Conservation (phyloP, 2,888 invertebrate genomes). For the Shargacucullia verbasci region DNA sequence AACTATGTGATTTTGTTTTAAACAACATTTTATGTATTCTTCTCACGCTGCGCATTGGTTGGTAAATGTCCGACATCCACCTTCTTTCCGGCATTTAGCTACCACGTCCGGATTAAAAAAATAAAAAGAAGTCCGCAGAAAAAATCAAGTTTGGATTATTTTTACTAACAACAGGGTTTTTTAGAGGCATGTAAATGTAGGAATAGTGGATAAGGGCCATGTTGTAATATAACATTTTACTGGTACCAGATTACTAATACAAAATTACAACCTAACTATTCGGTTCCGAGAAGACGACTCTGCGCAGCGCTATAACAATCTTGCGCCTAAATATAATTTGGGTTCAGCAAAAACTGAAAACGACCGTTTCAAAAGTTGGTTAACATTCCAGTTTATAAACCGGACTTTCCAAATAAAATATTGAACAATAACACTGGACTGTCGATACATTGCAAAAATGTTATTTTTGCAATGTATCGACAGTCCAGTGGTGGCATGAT, state of each 20-base stretch:
- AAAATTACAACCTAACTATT: too few relatives aligned
- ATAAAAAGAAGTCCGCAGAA: not conserved
- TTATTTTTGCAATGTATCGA: too few relatives aligned
- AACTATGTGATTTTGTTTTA: constrained; percentile 41
- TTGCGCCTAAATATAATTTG: too few relatives aligned
- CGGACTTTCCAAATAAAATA: constrained; percentile 16
- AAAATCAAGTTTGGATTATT: not conserved
- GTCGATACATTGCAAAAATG: constrained; percentile 16
- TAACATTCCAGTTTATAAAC: not conserved
- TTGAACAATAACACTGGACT: constrained; percentile 12
- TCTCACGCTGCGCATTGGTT: constrained; percentile 10
- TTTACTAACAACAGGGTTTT: not conserved
- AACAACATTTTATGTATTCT: constrained; percentile 22
- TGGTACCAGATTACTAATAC: too few relatives aligned
- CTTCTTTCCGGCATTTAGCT: constrained; percentile 9
- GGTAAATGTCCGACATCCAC: constrained; percentile 1
- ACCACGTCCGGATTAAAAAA: not conserved
- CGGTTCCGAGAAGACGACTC: too few relatives aligned
- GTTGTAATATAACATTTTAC: too few relatives aligned
- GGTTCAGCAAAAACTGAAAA: too few relatives aligned
- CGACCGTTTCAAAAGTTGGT: not conserved
- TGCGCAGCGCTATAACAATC: too few relatives aligned
- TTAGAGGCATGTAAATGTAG: too few relatives aligned
- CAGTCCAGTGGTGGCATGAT: too few relatives aligned
- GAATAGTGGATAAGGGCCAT: too few relatives aligned